phyloP scores from a whole-genome alignment of 2,888 invertebrate genomes.

The Rosalia funebris region DNA sequence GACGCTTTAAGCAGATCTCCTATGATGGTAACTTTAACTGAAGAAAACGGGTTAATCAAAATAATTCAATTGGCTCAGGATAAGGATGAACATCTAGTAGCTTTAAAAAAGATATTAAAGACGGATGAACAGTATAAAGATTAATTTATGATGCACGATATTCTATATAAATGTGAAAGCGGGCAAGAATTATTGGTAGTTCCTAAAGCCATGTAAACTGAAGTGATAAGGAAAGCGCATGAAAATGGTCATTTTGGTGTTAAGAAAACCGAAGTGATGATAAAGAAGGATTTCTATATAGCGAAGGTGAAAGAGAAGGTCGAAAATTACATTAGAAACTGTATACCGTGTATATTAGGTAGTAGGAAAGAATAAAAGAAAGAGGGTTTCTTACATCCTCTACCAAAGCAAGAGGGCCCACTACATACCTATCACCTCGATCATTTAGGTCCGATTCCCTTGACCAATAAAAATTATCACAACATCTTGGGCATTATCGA shows the following conservation, averaged over 20 bases:
- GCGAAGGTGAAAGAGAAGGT: constrained; percentile 38
- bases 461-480: constrained; percentile 49
- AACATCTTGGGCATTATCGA: constrained; percentile 53
- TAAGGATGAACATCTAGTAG: constrained; percentile 30
- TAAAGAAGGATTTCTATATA: constrained; percentile 40
- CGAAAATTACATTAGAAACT: constrained; percentile 36
- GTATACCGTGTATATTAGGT: constrained; percentile 48
- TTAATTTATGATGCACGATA: constrained; percentile 31
- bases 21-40: constrained; percentile 30
- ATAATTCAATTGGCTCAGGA: constrained; percentile 33
- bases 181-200: constrained; percentile 22
- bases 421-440: constrained; percentile 52
- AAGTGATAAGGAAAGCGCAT: constrained; percentile 34
- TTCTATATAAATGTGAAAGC: constrained; percentile 16
- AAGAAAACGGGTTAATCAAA: constrained; percentile 30
- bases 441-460: constrained; percentile 47
- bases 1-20: constrained; percentile 50
- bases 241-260: constrained; percentile 39
- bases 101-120: constrained; percentile 32
- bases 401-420: neutral
- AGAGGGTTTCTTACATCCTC: constrained; percentile 46
- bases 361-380: too few relatives aligned
- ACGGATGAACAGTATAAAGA: constrained; percentile 31
- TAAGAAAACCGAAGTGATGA: constrained; percentile 32
- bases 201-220: constrained; percentile 35